phyloP scores from a whole-genome alignment of 2,113 vertebrate species.

The Aegotheles bennettii region DNA sequence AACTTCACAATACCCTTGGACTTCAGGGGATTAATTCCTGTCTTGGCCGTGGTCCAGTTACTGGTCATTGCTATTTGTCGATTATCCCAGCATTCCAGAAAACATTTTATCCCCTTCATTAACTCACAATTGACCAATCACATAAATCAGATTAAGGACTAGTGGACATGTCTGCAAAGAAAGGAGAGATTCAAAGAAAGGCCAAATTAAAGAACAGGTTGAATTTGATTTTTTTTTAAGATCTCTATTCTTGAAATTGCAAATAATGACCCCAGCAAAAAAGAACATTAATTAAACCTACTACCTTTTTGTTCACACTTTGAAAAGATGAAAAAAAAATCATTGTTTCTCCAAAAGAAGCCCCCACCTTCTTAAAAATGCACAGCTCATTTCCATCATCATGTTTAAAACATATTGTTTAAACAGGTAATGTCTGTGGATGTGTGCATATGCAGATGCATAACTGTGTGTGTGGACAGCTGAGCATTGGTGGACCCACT shows the following conservation, averaged over 20 bases:
- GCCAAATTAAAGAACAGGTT: slow-evolving; percentile 31
- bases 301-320: not conserved
- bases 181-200: slow-evolving; percentile 28
- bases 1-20: slow-evolving; percentile 61
- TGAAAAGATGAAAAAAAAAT: not conserved
- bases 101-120: slow-evolving; percentile 67
- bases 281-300: slow-evolving; percentile 19
- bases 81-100: slow-evolving; percentile 65
- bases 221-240: not conserved
- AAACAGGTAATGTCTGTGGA: not conserved
- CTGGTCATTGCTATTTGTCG: slow-evolving; percentile 49
- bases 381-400: not conserved
- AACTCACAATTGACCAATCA: slow-evolving; percentile 64
- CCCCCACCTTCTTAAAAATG: not conserved
- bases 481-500: not conserved
- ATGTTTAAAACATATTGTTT: not conserved
- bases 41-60: slow-evolving; percentile 49
- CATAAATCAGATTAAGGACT: slow-evolving; percentile 58
- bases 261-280: not conserved
- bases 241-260: not conserved
- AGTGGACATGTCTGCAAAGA: slow-evolving; percentile 37
- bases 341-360: not conserved
- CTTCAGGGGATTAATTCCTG: slow-evolving; percentile 65
- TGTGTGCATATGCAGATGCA: not conserved
- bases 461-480: not conserved